Evolutionary conservation across 2,113 vertebrate species (phyloP).

Genomic region (Thamnaconus septentrionalis): DNA sequence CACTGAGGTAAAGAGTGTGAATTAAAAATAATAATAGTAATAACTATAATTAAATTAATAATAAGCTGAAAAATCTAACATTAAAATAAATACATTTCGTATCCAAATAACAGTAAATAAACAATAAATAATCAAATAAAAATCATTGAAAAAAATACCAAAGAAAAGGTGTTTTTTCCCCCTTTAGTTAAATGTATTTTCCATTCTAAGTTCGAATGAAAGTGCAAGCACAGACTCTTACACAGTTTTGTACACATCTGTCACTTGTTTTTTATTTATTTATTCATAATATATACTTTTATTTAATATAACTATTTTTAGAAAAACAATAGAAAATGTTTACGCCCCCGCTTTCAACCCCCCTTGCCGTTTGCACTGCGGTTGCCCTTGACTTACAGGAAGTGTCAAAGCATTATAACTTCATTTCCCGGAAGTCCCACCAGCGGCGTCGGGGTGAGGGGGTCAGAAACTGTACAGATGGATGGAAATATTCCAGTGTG

Average conservation of each 20-base stretch:
- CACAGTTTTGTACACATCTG: too few relatives aligned
- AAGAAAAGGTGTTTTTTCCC: too few relatives aligned
- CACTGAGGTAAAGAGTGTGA: background rate
- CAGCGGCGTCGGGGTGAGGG: slow-evolving; percentile 20
- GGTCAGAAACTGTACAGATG: slow-evolving; percentile 28
- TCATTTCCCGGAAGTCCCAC: slow-evolving; percentile 14
- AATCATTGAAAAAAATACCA: too few relatives aligned
- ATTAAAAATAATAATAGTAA: background rate
- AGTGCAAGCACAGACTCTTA: too few relatives aligned
- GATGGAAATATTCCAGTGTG: slow-evolving; percentile 27
- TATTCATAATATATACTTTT: background rate
- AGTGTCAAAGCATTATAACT: slow-evolving; percentile 17
- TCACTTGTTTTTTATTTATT: too few relatives aligned
- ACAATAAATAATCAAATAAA: background rate
- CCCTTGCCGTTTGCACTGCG: background rate
- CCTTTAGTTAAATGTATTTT: too few relatives aligned
- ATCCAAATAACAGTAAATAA: background rate
- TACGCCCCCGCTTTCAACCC: too few relatives aligned
- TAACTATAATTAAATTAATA: background rate
- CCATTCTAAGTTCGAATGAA: too few relatives aligned
- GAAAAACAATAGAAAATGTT: background rate
- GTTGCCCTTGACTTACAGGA: slow-evolving; percentile 9
- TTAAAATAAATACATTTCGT: background rate
- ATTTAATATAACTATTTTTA: too few relatives aligned
- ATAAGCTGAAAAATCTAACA: background rate